Base-by-base conservation (phyloP, 1,140 invertebrate genomes). In the Nephila pilipes region DNA sequence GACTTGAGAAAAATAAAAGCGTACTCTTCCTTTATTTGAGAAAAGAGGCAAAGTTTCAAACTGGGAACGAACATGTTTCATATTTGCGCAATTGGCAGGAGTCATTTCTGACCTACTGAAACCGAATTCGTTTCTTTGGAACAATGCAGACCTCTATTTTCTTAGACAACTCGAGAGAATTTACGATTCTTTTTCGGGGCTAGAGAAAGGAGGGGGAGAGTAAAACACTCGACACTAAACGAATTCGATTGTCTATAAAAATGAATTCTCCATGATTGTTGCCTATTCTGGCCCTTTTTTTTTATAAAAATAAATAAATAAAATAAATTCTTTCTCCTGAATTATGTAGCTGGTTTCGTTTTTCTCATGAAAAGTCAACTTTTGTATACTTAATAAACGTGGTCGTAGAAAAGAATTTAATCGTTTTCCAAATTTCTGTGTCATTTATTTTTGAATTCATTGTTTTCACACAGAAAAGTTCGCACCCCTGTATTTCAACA, bases 101-200 rank as follows among this genome's bases (percentile, higher is more conserved):
- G 14, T 60, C 57, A 54, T 92, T 65, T 22, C 90, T 92, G 81
- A 92, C 90, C 81, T 85, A 92, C 81, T 92, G 25, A 85, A 54
- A 57, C 46, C 46, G n/a, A 79, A 79, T 57, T 80, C 32, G 16
- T 58, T 38, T 38, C 32, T 25, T 46, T 32, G n/a, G 16, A 92
- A 92, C 90, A 92, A 92, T 92, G 57, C 55, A 32, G 20, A 22
- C 46, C 55, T 92, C 22, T 81, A 75, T 90, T 92, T 63, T 81
- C 79, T 16, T 20, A 60, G 32, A 79, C 79, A 83, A 58, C 54
- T 54, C n/a, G 38, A 55, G 16, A 25, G n/a, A 90, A 91, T 91
- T 91, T 91, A 91, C 55, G 89, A 83, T 63, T 55, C 38, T 55
- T 90, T 89, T 90, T 90, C 87, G 65, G 32, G 63, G 65, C 46